phyloP scores from a whole-genome alignment of 2,797 vertebrate genomes.

The Nyctibius grandis region DNA sequence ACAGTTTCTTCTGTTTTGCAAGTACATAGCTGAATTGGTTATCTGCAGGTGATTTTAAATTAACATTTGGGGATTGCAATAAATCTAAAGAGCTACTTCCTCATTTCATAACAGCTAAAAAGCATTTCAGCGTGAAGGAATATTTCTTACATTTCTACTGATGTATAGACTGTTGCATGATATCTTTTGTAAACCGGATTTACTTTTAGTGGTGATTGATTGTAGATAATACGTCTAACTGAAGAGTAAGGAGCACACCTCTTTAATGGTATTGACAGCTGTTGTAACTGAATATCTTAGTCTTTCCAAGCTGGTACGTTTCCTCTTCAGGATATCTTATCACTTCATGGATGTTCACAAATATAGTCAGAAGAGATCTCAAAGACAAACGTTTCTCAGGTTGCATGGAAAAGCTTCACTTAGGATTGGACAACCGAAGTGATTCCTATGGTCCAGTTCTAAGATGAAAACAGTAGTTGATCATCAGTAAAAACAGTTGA shows the following conservation, averaged over 20 bases:
- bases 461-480: not conserved
- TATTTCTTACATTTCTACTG: slow-evolving; percentile 33
- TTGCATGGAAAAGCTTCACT: not conserved
- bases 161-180: slow-evolving; percentile 7
- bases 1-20: slow-evolving; percentile 48
- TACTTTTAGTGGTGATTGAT: not conserved
- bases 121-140: slow-evolving; percentile 33
- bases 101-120: slow-evolving; percentile 53
- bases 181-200: not conserved
- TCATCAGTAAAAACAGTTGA: not conserved
- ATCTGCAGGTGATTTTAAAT: slow-evolving; percentile 60
- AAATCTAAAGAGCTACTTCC: slow-evolving; percentile 58
- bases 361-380: not conserved
- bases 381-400: not conserved
- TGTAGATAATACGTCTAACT: not conserved
- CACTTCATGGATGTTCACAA: not conserved
- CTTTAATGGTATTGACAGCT: not conserved
- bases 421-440: not conserved
- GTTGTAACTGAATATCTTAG: not conserved
- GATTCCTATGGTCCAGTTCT: not conserved
- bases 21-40: slow-evolving; percentile 49
- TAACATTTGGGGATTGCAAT: slow-evolving; percentile 57
- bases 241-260: not conserved
- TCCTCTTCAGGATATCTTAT: not conserved
- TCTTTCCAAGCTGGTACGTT: not conserved